Conservation (phyloP, 2,797 vertebrate genomes). For the Diplodus puntazzo region DNA sequence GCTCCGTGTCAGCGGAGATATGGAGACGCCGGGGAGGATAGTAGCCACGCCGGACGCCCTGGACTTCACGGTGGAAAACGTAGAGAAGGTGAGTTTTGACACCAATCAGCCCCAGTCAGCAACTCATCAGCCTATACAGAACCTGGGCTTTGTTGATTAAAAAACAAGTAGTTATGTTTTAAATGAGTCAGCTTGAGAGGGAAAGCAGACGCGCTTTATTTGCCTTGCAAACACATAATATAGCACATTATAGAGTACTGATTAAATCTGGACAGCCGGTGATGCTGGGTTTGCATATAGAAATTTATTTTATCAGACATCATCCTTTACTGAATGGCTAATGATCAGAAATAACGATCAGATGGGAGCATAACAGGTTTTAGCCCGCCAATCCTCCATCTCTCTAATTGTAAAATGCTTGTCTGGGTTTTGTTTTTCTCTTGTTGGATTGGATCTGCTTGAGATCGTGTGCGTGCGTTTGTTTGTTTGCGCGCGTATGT, state of each 20-base stretch:
- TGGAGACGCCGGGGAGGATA: slow-evolving; percentile 85
- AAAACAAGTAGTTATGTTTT: neutral
- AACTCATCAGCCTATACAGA: too few relatives aligned
- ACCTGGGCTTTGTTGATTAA: neutral
- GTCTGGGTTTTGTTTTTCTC: slow-evolving; percentile 40
- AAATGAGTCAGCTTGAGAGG: neutral
- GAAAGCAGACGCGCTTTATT: neutral
- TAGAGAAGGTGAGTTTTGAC: slow-evolving; percentile 91
- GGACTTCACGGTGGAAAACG: slow-evolving; percentile 98
- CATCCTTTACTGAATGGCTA: neutral
- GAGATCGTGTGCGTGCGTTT: neutral
- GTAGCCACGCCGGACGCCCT: slow-evolving; percentile 82
- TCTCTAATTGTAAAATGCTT: slow-evolving; percentile 10
- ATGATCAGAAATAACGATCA: neutral
- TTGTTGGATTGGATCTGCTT: neutral
- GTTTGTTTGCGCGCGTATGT: neutral
- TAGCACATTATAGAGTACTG: neutral
- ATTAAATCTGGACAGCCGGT: neutral
- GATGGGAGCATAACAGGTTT: slow-evolving; percentile 23
- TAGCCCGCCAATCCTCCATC: neutral
- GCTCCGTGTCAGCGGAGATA: slow-evolving; percentile 77
- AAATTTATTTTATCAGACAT: neutral
- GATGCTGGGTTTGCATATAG: neutral
- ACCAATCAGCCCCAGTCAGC: neutral
- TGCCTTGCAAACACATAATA: neutral